Conservation (phyloP, 2,888 invertebrate species). For the Cephus pygmeus region DNA sequence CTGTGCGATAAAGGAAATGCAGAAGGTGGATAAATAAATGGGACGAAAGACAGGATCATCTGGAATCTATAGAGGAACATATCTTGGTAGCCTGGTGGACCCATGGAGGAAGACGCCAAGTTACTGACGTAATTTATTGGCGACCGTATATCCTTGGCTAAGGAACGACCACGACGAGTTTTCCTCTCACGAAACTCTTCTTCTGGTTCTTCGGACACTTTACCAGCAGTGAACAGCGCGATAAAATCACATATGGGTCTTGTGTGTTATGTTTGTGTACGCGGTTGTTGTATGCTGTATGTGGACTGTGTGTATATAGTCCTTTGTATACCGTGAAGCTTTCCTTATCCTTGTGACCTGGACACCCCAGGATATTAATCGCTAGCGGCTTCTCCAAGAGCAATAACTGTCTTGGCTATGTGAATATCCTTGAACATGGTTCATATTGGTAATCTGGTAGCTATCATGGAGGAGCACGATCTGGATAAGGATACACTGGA, state of each 20-base stretch:
- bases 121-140: not conserved
- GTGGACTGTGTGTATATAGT: not conserved
- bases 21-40: not conserved
- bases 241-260: not conserved
- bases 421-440: slow-evolving; percentile 41
- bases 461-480: slow-evolving; percentile 56
- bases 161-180: not conserved
- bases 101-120: not conserved
- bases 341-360: not conserved
- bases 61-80: not conserved
- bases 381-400: not conserved
- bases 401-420: slow-evolving; percentile 14
- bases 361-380: not conserved
- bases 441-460: slow-evolving; percentile 45
- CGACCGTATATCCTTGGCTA: not conserved
- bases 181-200: not conserved
- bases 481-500: slow-evolving; percentile 54
- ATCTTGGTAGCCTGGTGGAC: not conserved
- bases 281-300: not conserved
- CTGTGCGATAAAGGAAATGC: not conserved
- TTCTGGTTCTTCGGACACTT: not conserved
- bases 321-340: not conserved
- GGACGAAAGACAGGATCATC: not conserved
- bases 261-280: not conserved
- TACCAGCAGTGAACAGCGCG: not conserved